phyloP scores from a whole-genome alignment of 2,113 vertebrate species.

The Amphiprion ocellaris region DNA sequence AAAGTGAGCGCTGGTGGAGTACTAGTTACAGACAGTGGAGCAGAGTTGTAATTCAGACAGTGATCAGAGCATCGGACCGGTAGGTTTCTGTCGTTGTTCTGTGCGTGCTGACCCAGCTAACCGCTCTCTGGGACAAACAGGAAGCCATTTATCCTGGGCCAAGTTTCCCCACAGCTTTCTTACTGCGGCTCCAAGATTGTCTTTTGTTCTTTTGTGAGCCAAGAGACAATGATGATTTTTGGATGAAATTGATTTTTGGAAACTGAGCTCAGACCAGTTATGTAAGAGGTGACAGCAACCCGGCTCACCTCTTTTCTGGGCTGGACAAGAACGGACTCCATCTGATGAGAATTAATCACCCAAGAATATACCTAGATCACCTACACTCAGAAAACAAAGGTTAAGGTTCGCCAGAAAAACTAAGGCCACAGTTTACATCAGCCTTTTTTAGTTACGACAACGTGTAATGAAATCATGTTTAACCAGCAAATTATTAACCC shows the following conservation, averaged over 20 bases:
- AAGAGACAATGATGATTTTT: slow-evolving; percentile 61
- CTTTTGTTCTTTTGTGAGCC: slow-evolving; percentile 65
- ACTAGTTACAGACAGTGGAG: slow-evolving; percentile 22
- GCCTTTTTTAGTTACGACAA: too few species aligned
- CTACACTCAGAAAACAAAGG: too few species aligned
- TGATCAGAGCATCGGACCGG: slow-evolving; percentile 32
- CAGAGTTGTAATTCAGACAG: slow-evolving; percentile 33
- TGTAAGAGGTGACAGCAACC: slow-evolving; percentile 39
- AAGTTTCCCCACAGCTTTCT: slow-evolving; percentile 61
- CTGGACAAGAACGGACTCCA: slow-evolving; percentile 15
- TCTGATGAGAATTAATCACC: neutral
- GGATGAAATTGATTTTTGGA: slow-evolving; percentile 62
- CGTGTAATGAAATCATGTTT: too few species aligned
- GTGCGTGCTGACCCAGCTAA: slow-evolving; percentile 66
- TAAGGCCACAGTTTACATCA: too few species aligned
- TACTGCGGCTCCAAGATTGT: slow-evolving; percentile 53
- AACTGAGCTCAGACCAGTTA: slow-evolving; percentile 43
- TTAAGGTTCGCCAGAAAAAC: too few species aligned
- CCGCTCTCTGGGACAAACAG: slow-evolving; percentile 66
- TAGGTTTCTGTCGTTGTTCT: slow-evolving; percentile 42
- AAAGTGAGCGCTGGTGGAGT: neutral
- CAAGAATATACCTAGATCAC: too few species aligned
- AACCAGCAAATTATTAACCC: too few species aligned
- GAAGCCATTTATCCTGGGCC: slow-evolving; percentile 75
- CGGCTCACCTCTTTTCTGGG: slow-evolving; percentile 29